A percentile compares a stretch with the other conserved stretches of the same genome.
Evolutionary conservation across 2,797 vertebrate genomes (phyloP).

Genomic region (Notolepis coatsorum): DNA sequence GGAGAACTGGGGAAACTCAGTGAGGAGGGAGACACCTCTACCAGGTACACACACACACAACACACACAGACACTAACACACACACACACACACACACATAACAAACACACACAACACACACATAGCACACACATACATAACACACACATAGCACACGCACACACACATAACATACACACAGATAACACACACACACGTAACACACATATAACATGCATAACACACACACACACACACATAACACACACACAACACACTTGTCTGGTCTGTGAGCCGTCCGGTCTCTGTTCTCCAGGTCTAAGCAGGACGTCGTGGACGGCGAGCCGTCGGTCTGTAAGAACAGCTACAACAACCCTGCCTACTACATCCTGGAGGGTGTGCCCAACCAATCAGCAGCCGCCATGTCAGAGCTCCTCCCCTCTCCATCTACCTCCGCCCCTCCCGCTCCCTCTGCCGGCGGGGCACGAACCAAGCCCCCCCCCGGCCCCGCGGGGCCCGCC

Average conservation of each 20-base stretch:
- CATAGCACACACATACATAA: background rate
- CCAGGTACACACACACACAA: constrained; percentile 52
- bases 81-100: background rate
- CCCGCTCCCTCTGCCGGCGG: constrained; percentile 35
- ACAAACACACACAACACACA: background rate
- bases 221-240: background rate
- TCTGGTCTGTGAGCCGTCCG: background rate
- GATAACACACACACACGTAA: background rate
- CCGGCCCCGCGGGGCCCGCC: constrained; percentile 40
- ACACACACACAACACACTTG: background rate
- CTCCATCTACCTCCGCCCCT: constrained; percentile 61
- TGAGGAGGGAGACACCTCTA: constrained; percentile 85
- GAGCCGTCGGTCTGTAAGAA: constrained; percentile 86
- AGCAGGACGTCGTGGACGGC: constrained; percentile 85
- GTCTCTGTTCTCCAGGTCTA: constrained; percentile 74
- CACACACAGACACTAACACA: background rate
- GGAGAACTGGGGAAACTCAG: constrained; percentile 82
- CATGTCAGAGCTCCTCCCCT: constrained; percentile 81
- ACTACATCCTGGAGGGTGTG: constrained; percentile 96
- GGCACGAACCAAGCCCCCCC: constrained; percentile 83
- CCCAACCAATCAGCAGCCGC: constrained; percentile 89
- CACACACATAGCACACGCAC: background rate
- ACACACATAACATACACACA: background rate
- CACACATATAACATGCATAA: too few relatives aligned
- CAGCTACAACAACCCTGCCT: constrained; percentile 98